Base-by-base conservation (phyloP, 2,888 invertebrate genomes). In the Apotomis turbidana region DNA sequence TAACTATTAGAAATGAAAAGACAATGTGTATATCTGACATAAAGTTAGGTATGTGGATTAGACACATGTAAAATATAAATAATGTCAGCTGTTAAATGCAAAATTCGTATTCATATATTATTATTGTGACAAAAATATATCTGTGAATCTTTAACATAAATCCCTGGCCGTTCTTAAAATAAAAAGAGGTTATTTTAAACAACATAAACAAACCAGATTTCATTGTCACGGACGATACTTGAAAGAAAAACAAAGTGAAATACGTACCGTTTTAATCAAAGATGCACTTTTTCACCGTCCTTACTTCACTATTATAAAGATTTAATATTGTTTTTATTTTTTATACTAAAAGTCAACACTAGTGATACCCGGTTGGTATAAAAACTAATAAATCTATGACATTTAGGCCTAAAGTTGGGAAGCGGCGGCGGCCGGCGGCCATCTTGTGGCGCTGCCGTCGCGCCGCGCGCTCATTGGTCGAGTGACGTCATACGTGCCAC, bases 381-480 rank as follows among this genome's bases (percentile, higher is more conserved):
- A 73, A 76, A 74, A 71, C 75, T 75, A 81, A 84, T 87, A 85
- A 83, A 84, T 79, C 81, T 81, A 79, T 83, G 81, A 82, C 83
- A 82, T 87, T 85, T 93, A 93, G 93, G 93, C 93, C 93, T 93
- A 93, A 91, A 90, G 88, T 87, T 86, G 84, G 84, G 85, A 81
- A 87, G 91, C 92, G 91, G 87, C 91, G 90, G 90, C 87, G 83
- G 83, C 75, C 78, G 91, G 91, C 90, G 84, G 93, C 93, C 93
- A 93, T 93, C 83, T 93, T 92, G 93, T 90, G 92, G 91, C 93
- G 93, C 92, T 91, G 85, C 85, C 82, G 86, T 92, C 92, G 91
- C 89, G 83, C 80, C 80, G 85, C 83, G 77, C 85, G 89, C 90
- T 90, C 88, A 93, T 93, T 93, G 93, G 93, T 80, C 82, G 90